Evolutionary conservation across 2,113 vertebrate genomes (phyloP), one percentile per base, ranked within the genome.

Genomic region (Aplodontia rufa): DNA sequence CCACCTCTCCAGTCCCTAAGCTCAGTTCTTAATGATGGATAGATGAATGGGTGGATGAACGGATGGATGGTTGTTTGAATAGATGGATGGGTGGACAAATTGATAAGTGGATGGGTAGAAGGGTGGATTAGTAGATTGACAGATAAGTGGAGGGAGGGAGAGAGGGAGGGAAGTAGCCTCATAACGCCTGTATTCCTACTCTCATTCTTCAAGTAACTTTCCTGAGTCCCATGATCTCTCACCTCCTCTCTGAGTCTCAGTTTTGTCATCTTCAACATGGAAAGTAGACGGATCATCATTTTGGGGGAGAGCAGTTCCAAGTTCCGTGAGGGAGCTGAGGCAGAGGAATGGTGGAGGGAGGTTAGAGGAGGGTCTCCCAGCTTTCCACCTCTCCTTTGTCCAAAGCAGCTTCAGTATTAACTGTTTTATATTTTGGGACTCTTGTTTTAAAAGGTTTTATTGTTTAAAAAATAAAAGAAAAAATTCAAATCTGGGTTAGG

Each of bases 401-500:
- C n/a, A 81, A 72, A 86, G 13, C 60, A 75, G 11, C 32, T 93
- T 66, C 13, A 62, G 17, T 30, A 78, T 82, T 81, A 68, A 51
- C 6, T 62, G 3, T 30, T 93, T 93, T 58, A 14, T 84, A 47
- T 40, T 79, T 91, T 82, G 49, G 28, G 91, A 72, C 51, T 49
- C 42, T 64, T 47, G 35, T 37, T 79, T 68, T 22, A 47, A 90
- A 35, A 20, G 53, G n/a, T 55, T 79, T 53, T 5, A 83, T 79
- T 83, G 68, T 74, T 86, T 95, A 60, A 80, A 84, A 85, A 64
- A 47, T 79, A 60, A 75, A 94, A 87, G 13, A 30, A 74, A 86
- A 78, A 87, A 35, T 40, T 62, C 64, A 87, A 55, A 60, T 62
- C 26, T 53, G 66, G 62, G 32, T 86, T 69, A 79, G 79, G 42